Evolutionary conservation across 2,797 vertebrate species (phyloP), one percentile per base, ranked within the genome.

Genomic region (Petrocephalus schoutedeni): DNA sequence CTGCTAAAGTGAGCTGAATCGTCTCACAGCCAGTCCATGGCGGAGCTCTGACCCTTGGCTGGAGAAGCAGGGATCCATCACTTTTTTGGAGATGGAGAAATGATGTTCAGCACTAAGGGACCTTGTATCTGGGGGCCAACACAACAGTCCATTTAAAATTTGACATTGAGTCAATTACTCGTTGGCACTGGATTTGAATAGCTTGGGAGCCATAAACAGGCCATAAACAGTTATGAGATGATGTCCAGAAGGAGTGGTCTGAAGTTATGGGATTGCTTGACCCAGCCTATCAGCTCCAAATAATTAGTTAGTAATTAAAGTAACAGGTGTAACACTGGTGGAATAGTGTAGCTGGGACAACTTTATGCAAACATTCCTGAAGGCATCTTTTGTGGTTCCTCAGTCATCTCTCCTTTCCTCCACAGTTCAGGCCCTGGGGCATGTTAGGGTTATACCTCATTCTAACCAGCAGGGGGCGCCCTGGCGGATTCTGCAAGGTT

Each of bases 21-120:
- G 88, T 91, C 91, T 91, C 92, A 88, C 14, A 89, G 92, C 94
- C 93, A 92, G 91, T 95, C 92, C 92, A 89, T 92, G 89, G 90
- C n/a, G n/a, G 10, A n/a, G 85, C 51, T 53, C 67, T 10, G 36
- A 45, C 57, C 53, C 59, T 57, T 54, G 58, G 71, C 54, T 9
- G 57, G 45, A 1, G 1, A 67, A 64, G 45, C 5, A 56, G 49
- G 74, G 80, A 88, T 86, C 84, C 5, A 74, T 89, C 56, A 28
- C 4, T 3, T 0, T 0, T 45, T 86, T 67, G 89, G 3, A 23
- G 23, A 9, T 2, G 0, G 88, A 90, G 90, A 88, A 90, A 90
- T 91, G 89, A 89, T 61, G 85, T 56, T 58, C 16, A 7, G 21
- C 21, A 32, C 54, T 21, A 56, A 88, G 80, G 87, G 74, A 89